Evolutionary conservation across 2,888 invertebrate species (phyloP), one percentile per base, ranked within the genome.

Genomic region (Oligia latruncula): DNA sequence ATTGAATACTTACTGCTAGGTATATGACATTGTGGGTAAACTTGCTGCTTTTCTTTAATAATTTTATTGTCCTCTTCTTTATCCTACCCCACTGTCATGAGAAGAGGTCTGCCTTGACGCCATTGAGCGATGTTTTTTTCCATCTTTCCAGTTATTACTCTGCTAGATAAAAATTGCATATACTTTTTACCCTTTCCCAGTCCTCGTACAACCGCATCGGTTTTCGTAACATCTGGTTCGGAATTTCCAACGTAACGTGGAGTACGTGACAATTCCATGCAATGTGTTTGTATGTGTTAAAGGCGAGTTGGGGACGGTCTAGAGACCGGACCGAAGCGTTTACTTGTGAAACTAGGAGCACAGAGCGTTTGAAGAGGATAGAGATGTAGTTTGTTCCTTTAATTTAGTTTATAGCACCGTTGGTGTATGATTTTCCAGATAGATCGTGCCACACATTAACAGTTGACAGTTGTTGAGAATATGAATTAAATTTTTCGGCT

Each of bases 211-310:
- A 67, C 23, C 29, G 35, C 29, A n/a, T 66, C 20, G 74, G 64
- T 72, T 74, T 58, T 65, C 62, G 71, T 58, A 82, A 74, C 84
- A 84, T 82, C 86, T 86, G 86, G 74, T 43, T 60, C 23, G 23
- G 60, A 86, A 78, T 86, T 84, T 78, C 68, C 71, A 82, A 82
- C 60, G 65, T 74, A 70, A 83, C 68, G 74, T 65, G 46, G 35
- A n/a, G 49, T 78, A 86, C 82, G 82, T 84, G 84, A 82, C 73
- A 72, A 13, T 67, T 46, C 40, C 43, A 55, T 72, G 49, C 67
- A 74, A n/a, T 35, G 75, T 64, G 40, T 77, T 66, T 75, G 66
- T 78, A 68, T 68, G 68, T 74, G 52, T 43, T 40, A 64, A 60
- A 65, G 64, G 67, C 64, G 20, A 64, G 43, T 64, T 20, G 60